A percentile compares a stretch with the other conserved stretches of the same genome.
phyloP scores from a whole-genome alignment of 2,113 vertebrate genomes.

The Bucco capensis region DNA sequence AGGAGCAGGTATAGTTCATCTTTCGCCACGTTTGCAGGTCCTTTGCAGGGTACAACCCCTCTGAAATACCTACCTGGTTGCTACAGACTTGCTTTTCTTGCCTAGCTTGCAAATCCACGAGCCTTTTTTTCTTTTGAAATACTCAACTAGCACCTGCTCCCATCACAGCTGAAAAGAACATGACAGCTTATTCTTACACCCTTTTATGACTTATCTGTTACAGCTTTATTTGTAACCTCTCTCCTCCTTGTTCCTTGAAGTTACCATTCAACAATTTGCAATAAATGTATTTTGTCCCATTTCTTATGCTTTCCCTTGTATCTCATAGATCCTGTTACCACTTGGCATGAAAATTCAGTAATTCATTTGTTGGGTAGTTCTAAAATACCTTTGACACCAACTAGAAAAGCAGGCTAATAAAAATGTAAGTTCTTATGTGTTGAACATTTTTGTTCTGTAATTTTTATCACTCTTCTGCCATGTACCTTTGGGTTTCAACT shows the following conservation, averaged over 20 bases:
- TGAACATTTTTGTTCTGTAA: not conserved
- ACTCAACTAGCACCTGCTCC: not conserved
- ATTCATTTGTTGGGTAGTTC: not conserved
- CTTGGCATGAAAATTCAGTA: not conserved
- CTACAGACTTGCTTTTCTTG: fast-evolving
- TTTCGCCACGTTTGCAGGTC: fast-evolving
- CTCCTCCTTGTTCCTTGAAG: not conserved
- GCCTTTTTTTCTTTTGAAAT: not conserved
- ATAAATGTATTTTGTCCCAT: not conserved
- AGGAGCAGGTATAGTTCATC: not conserved
- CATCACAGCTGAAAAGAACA: not conserved
- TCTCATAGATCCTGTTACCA: not conserved
- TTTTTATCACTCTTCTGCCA: not conserved
- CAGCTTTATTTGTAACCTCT: not conserved
- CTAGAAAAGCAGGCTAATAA: not conserved
- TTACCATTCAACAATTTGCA: not conserved
- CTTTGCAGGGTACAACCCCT: not conserved
- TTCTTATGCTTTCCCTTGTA: not conserved
- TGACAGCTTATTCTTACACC: fast-evolving
- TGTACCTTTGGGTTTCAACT: not conserved
- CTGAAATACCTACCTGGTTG: not conserved
- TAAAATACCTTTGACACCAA: not conserved
- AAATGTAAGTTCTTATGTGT: fast-evolving
- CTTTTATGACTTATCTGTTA: not conserved
- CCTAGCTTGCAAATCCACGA: too few relatives aligned